Base-by-base conservation (phyloP, 37 sponge, comb jelly and placozoan genomes). In the Mnemiopsis leidyi region DNA sequence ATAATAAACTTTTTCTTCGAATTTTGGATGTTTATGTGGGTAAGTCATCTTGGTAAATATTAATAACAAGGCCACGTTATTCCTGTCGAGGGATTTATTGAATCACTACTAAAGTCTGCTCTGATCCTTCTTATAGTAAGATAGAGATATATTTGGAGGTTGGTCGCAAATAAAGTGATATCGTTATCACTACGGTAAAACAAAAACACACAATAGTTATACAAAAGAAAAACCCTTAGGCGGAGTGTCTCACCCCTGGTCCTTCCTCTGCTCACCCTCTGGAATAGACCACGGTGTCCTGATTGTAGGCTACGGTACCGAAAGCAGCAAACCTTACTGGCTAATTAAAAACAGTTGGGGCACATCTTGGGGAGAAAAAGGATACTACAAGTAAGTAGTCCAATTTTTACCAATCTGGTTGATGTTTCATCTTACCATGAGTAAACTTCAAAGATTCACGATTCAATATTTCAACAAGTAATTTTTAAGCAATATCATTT, bases 321-420 rank as follows among this genome's bases (percentile, higher is more conserved):
- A 85, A 39, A 93, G 23, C 34, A 93, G 92, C 1, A 95, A 79
- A 32, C 76, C 93, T 0, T 94, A 95, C 95, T 95, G 96, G 96
- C 38, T 93, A 21, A 75, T 95, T 33, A 95, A 95, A 38, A 95
- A 94, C 93, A 36, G 38, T 20, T 85, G 90, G 90, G 90, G 90
- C 2, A 39, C 90, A 23, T 28, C 38, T 25, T 85, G 90, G 90
- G 90, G 90, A 85, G 90, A 85, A 61, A 85, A 85, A 37, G 90
- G 90, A 39, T 85, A 85, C 90, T 85, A 85, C 90, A 85, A 71
- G 75, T 71, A 71, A 71, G n/a, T 67, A n/a, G n/a, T n/a, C n/a
- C n/a, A n/a, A n/a, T n/a, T n/a, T n/a, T n/a, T n/a, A n/a, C n/a
- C n/a, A n/a, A n/a, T n/a, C n/a, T n/a, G n/a, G n/a, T n/a, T n/a